These are phyloP conservation scores for Phoeniculus purpureus DNA, from an alignment of 2,797 vertebrate species.

Conservation along the genomic window DNA sequence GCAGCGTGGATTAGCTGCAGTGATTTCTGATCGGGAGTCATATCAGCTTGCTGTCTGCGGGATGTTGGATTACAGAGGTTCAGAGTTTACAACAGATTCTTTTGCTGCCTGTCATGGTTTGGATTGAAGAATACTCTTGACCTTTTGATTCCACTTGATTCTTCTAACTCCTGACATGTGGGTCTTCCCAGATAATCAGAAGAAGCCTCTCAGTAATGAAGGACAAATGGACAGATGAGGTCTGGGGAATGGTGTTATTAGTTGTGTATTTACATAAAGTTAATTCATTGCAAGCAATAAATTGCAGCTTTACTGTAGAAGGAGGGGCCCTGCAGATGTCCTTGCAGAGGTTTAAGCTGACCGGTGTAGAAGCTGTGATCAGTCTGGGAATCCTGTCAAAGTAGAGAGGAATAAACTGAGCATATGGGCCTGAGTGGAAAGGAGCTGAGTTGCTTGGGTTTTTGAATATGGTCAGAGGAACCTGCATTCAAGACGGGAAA, in stretches of 20 bases:
- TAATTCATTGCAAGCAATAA: neutral
- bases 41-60: neutral
- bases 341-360: neutral
- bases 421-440: neutral
- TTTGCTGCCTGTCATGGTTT: neutral
- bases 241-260: neutral
- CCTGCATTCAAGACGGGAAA: neutral
- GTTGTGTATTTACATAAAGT: neutral
- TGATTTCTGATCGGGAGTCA: neutral
- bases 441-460: neutral
- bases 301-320: neutral
- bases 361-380: accelerated
- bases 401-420: no score
- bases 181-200: neutral
- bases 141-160: neutral
- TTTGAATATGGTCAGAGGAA: neutral
- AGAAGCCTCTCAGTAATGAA: neutral
- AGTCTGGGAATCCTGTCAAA: neutral
- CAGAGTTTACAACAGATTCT: neutral
- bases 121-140: neutral
- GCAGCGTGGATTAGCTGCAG: neutral
- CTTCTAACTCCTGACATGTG: neutral
- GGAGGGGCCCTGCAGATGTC: neutral
- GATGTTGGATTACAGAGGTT: neutral
- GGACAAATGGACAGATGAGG: neutral